Percentiles rank a stretch among this genome's conserved stretches.
Conservation (phyloP, 1,140 invertebrate species). For the Achatina immaculata region DNA sequence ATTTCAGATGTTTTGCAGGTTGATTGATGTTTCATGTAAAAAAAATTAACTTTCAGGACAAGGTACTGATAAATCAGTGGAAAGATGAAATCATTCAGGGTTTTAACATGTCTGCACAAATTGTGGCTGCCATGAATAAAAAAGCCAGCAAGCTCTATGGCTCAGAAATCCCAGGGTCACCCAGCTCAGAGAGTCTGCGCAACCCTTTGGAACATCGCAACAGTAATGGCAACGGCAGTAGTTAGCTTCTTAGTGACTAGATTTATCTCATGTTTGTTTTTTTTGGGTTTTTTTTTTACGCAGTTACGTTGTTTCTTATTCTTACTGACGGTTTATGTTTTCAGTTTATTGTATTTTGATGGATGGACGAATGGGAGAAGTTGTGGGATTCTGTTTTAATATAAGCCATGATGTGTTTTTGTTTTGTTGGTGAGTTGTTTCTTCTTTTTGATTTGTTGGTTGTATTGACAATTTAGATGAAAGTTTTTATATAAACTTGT, state of each 20-base stretch:
- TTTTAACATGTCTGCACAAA: slow-evolving; percentile 68
- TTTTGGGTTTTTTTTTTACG: neutral
- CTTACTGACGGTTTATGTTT: neutral
- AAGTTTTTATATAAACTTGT: no score
- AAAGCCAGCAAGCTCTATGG: slow-evolving; percentile 72
- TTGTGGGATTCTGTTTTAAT: no score
- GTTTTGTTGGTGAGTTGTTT: no score
- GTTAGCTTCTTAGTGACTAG: slow-evolving; percentile 32
- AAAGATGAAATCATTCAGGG: slow-evolving; percentile 71
- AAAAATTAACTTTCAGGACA: slow-evolving; percentile 70
- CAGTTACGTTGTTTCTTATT: neutral
- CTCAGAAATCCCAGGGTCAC: slow-evolving; percentile 63
- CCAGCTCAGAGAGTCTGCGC: slow-evolving; percentile 60
- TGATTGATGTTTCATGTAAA: no score
- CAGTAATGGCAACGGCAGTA: slow-evolving; percentile 58
- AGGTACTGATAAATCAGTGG: slow-evolving; percentile 71
- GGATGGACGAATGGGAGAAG: no score
- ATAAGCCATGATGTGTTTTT: no score
- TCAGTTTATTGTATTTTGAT: neutral
- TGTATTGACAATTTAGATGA: no score
- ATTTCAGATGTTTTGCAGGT: no score
- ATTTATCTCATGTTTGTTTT: neutral
- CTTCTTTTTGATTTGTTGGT: no score
- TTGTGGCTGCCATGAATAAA: slow-evolving; percentile 71
- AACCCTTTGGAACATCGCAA: slow-evolving; percentile 67